Evolutionary conservation across 2,113 vertebrate species (phyloP), one percentile per base, ranked within the genome.

Genomic region (Anoura caudifer): DNA sequence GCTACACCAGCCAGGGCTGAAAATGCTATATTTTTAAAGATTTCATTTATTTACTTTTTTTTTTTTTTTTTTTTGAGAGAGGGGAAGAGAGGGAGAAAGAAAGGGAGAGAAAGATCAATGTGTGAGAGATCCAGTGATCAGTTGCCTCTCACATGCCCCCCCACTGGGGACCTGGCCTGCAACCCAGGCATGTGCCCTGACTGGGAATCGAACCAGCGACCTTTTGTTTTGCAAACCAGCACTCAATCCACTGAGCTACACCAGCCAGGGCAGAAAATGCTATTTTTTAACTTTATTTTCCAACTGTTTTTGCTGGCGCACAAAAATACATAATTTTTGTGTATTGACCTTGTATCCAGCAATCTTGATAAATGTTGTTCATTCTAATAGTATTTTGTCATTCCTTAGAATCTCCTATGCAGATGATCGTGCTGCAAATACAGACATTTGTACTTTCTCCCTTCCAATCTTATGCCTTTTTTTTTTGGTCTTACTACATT

Each of bases 261-360:
- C 59, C 59, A 61, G 26, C 59, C 26, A 61, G 59, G 59, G 26
- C 59, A 59, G 12, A 50, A 61, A 89, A 69, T 61, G 61, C 61
- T 63, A 5, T 63, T 96, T 91, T 94, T 87, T 45, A 81, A 70
- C n/a, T 85, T 90, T n/a, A 47, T 81, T 73, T 50, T 81, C 75
- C 59, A 54, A 26, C 22, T 72, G 36, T 10, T 50, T 80, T 72
- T 81, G 54, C 52, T 63, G 75, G 13, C 22, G 67, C 33, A 22
- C 15, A 85, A n/a, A 81, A 86, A 20, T 65, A 56, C 28, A 80
- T 54, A 19, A 93, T 31, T 82, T 85, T 69, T 82, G 13, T 36
- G 8, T 75, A 63, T 31, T 73, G 82, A 82, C n/a, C 12, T 47
- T 92, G 38, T 50, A 73, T 89, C 45, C 70, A 65, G 50, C 41